Base-by-base conservation (phyloP, 2,113 vertebrate genomes). In the Petrocephalus microphthalmus region DNA sequence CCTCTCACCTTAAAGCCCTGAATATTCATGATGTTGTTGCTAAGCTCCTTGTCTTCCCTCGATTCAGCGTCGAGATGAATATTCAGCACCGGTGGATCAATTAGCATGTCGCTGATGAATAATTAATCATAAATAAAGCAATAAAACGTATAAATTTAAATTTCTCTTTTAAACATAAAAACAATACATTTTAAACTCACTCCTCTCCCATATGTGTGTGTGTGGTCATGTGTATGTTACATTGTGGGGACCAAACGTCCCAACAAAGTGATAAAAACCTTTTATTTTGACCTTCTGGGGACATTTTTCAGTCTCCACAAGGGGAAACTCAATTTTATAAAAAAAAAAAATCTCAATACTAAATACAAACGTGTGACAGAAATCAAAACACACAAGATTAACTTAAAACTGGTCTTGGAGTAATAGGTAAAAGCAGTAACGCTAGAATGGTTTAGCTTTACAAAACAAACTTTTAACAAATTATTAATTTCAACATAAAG, bases 71-170 rank as follows among this genome's bases (percentile, higher is more conserved):
- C 96, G 95, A 96, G 95, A 96, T 96, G 96, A 97, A 96, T 97
- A 97, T 97, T 97, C 96, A 97, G 95, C 95, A 95, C 92, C 94
- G 95, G 81, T 89, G 88, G 86, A 94, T 95, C 96, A 97, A 97
- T 97, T 97, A 97, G 96, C 95, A 96, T 97, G 96, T 96, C 94
- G 96, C 97, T 97, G 97, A 97, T 97, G 96, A 97, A 97, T 97
- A 96, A 96, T 97, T 96, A 97, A 97, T 97, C 96, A 94, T 91
- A 95, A 95, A 95, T 96, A 97, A 97, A 96, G 95, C 93, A 93
- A 94, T 95, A 94, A 95, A 95, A 96, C 94, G 96, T 96, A 95
- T 96, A 94, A 95, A 95, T 93, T 95, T 97, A 94, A 97, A 97
- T 97, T 96, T 97, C 97, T 97, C 96, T 94, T 94, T 94, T 95